A percentile compares a stretch with the other conserved stretches of the same genome.
Conservation (phyloP, 2,113 vertebrate genomes). For the Lepisosteus osseus region DNA sequence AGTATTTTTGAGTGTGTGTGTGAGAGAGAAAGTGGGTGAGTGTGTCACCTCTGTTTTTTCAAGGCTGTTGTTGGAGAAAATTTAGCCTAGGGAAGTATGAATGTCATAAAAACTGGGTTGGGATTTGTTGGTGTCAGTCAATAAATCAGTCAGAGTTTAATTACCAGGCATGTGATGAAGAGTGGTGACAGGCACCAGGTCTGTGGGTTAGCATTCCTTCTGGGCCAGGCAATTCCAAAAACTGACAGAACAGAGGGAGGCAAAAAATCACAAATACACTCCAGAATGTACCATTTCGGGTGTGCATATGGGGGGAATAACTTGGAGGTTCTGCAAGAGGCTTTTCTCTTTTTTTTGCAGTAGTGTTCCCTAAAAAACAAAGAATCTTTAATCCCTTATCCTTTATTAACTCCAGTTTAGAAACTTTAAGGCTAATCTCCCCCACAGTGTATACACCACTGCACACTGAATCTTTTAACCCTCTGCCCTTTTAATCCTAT, state of each 20-base stretch:
- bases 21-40: background rate
- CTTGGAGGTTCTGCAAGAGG: no score
- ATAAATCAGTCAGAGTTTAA: slow-evolving; percentile 96
- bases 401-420: slow-evolving; percentile 48
- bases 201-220: slow-evolving; percentile 75
- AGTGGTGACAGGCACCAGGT: slow-evolving; percentile 75
- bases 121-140: slow-evolving; percentile 94
- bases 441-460: slow-evolving; percentile 42
- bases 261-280: background rate
- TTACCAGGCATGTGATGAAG: slow-evolving; percentile 83
- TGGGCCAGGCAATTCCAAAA: slow-evolving; percentile 65
- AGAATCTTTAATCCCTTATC: slow-evolving; percentile 35
- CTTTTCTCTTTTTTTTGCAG: slow-evolving; percentile 16
- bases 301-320: background rate
- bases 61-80: slow-evolving; percentile 67
- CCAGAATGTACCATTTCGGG: slow-evolving; percentile 43
- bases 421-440: slow-evolving; percentile 58
- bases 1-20: slow-evolving; percentile 17
- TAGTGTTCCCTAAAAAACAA: slow-evolving; percentile 21
- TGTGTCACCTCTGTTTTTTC: slow-evolving; percentile 32
- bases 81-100: slow-evolving; percentile 82
- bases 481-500: slow-evolving; percentile 45
- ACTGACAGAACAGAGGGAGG: slow-evolving; percentile 42
- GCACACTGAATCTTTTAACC: slow-evolving; percentile 50
- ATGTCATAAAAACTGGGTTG: slow-evolving; percentile 87